Evolutionary conservation across 2,888 invertebrate species (phyloP), one percentile per base, ranked within the genome.

Genomic region (Sarcophaga rosellei): DNA sequence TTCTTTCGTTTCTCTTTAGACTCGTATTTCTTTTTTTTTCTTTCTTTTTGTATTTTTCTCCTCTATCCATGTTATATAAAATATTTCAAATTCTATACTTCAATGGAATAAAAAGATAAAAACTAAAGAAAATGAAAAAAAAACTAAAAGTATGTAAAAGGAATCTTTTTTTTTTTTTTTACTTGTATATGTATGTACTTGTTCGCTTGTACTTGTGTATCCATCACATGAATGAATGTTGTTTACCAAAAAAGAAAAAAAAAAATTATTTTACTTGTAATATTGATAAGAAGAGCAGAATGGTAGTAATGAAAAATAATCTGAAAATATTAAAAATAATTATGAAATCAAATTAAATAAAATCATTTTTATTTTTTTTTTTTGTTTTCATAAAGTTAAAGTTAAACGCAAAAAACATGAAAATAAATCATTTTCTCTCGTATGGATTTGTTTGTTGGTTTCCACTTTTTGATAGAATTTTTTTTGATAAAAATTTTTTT

Each of bases 151-250:
- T 35, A 77, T 62, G 59, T 66, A 82, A 82, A 61, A n/a, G n/a
- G n/a, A n/a, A n/a, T n/a, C n/a, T 68, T 82, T 68, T 72, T 23
- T 85, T 81, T 72, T 35, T 35, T 10, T 35, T 35, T 35, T 2
- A 35, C 35, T 35, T 35, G 35, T 10, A 35, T 35, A 10, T 35
- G 35, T n/a, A n/a, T n/a, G n/a, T 25, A 25, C 15, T 47, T 15
- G 47, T 10, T 6, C 11, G 72, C 70, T 80, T 12, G 47, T 47
- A 47, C 5, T 53, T 17, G 53, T 53, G 53, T 53, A 53, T 53
- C 4, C 53, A 12, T 35, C 2, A 35, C 35, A 35, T 35, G 35
- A 57, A 80, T 84, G 62, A 76, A 76, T 84, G 84, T 84, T 84
- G 70, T 80, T 69, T 84, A 72, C 47, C 23, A 44, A 23, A 70